phyloP scores from a whole-genome alignment of 2,113 vertebrate genomes.

The Ceuthmochares aereus region DNA sequence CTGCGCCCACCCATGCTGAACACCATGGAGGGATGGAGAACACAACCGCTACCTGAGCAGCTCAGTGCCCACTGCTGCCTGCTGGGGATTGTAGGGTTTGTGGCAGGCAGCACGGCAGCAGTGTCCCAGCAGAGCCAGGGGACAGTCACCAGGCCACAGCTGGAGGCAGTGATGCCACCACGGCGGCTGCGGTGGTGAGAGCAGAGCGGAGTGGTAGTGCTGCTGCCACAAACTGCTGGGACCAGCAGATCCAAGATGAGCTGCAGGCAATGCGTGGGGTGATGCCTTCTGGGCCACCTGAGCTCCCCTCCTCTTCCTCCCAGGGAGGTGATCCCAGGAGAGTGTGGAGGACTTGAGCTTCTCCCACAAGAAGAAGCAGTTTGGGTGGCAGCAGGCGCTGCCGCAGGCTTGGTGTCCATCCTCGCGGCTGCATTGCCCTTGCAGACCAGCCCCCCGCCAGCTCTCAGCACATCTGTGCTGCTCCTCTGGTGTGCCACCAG shows the following conservation, averaged over 20 bases:
- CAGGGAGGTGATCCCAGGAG: not conserved
- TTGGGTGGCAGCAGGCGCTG: fast-evolving
- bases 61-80: not conserved
- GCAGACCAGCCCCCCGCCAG: not conserved
- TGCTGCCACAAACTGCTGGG: not conserved
- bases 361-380: not conserved
- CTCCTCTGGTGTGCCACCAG: not conserved
- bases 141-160: not conserved
- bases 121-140: not conserved
- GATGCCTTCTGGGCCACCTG: not conserved
- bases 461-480: not conserved
- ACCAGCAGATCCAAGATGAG: not conserved
- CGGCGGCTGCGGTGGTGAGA: not conserved
- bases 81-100: not conserved
- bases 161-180: not conserved
- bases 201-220: not conserved
- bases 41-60: fast-evolving
- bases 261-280: not conserved
- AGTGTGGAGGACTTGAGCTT: not conserved
- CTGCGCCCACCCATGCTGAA: fast-evolving
- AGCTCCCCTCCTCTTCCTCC: not conserved
- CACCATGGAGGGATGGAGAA: fast-evolving
- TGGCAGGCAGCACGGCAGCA: not conserved
- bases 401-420: not conserved
- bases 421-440: not conserved